Evolutionary conservation across 2,113 vertebrate genomes (phyloP).

Genomic region (Mormyrus iriodes): DNA sequence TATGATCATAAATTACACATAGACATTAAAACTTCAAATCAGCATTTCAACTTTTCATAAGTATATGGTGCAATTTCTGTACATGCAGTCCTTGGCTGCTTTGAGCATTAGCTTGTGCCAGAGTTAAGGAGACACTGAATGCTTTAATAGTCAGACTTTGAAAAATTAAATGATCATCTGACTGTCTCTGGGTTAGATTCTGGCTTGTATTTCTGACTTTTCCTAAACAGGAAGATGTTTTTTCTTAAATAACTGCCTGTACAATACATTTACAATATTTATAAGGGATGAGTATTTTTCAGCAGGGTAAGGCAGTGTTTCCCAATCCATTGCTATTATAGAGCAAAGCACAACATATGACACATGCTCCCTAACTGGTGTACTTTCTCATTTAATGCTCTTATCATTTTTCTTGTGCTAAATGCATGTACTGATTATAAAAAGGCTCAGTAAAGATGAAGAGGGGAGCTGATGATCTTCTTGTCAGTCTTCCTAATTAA

Average conservation of each 20-base stretch:
- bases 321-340: neutral
- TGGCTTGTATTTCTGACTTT: neutral
- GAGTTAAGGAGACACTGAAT: neutral
- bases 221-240: neutral
- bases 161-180: neutral
- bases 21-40: neutral
- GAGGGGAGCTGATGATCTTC: neutral
- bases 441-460: neutral
- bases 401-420: neutral
- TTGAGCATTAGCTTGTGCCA: neutral
- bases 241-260: neutral
- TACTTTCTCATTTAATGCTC: neutral
- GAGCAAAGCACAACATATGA: neutral
- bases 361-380: neutral
- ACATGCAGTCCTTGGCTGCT: neutral
- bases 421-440: neutral
- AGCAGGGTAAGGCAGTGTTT: neutral
- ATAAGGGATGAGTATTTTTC: neutral
- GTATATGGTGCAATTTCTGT: neutral
- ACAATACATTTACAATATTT: neutral
- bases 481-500: neutral
- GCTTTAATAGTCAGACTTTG: neutral
- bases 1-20: neutral
- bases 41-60: neutral
- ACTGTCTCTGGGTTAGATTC: neutral